Evolutionary conservation across 2,113 vertebrate species (phyloP).

Genomic region (Brevimyrus niger): DNA sequence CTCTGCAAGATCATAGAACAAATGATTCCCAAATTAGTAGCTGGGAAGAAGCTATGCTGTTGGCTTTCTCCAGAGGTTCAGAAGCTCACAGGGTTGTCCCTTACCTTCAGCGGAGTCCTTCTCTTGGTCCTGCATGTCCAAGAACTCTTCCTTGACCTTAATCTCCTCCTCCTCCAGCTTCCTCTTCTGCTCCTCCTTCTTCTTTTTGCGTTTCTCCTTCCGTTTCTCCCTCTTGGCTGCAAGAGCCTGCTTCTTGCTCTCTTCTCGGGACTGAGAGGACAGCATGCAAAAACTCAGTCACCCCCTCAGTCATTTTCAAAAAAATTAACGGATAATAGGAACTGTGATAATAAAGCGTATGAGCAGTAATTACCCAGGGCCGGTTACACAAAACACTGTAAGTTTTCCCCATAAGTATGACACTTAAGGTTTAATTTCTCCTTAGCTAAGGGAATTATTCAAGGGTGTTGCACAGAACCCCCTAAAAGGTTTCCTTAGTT

Average conservation of each 20-base stretch:
- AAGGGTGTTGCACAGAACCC: too few relatives aligned
- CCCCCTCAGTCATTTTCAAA: background rate
- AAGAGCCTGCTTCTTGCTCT: slow-evolving; percentile 95
- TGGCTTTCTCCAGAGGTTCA: background rate
- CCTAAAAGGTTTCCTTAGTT: too few relatives aligned
- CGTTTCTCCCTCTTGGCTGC: slow-evolving; percentile 95
- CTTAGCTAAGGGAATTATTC: too few relatives aligned
- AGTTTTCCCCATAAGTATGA: too few relatives aligned
- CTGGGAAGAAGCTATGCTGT: background rate
- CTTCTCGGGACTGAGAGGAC: slow-evolving; percentile 77
- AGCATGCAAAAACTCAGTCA: background rate
- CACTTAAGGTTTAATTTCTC: too few relatives aligned
- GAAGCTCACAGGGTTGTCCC: background rate
- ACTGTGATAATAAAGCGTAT: too few relatives aligned
- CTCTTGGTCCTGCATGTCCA: slow-evolving; percentile 83
- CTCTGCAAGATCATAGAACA: slow-evolving; percentile 57
- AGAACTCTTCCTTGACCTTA: slow-evolving; percentile 79
- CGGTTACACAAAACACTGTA: too few relatives aligned
- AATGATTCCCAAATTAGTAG: background rate
- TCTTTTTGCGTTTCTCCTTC: slow-evolving; percentile 93
- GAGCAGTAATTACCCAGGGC: too few relatives aligned
- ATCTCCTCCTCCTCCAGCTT: slow-evolving; percentile 87
- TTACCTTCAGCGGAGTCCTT: slow-evolving; percentile 87
- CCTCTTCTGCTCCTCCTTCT: slow-evolving; percentile 80
- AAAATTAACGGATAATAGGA: background rate